Conservation (phyloP, 2,113 vertebrate genomes). For the Leucopsar rothschildi region DNA sequence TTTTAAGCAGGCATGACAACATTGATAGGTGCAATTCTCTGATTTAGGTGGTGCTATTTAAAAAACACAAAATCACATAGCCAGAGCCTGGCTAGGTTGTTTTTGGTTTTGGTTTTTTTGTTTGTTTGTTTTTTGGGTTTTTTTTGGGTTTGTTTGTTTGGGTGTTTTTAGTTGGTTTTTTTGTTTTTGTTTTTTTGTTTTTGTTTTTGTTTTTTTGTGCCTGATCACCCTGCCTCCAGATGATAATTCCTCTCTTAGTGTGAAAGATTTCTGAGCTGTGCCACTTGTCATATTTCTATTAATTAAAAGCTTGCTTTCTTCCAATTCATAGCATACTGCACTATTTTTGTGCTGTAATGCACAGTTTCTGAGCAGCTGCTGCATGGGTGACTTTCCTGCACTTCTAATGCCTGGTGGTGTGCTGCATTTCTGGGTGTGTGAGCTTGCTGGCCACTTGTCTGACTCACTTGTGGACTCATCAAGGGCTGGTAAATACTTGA, state of each 20-base stretch:
- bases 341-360: not conserved
- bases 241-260: not conserved
- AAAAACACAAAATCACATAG: not conserved
- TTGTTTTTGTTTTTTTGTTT: too few species aligned
- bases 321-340: not conserved
- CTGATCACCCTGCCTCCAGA: not conserved
- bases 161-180: too few species aligned
- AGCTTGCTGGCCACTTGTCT: not conserved
- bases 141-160: too few species aligned
- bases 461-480: not conserved
- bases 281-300: not conserved
- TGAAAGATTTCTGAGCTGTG: not conserved
- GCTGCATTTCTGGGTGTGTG: not conserved
- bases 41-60: not conserved
- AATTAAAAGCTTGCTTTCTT: not conserved
- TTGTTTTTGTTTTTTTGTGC: accelerated
- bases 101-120: accelerated
- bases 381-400: not conserved
- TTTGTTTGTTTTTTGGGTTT: too few species aligned
- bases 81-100: not conserved
- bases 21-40: not conserved
- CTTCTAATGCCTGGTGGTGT: not conserved
- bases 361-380: not conserved
- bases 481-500: not conserved
- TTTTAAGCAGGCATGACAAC: not conserved